phyloP scores from a whole-genome alignment of 2,888 invertebrate genomes.

The Bhutanitis thaidina region DNA sequence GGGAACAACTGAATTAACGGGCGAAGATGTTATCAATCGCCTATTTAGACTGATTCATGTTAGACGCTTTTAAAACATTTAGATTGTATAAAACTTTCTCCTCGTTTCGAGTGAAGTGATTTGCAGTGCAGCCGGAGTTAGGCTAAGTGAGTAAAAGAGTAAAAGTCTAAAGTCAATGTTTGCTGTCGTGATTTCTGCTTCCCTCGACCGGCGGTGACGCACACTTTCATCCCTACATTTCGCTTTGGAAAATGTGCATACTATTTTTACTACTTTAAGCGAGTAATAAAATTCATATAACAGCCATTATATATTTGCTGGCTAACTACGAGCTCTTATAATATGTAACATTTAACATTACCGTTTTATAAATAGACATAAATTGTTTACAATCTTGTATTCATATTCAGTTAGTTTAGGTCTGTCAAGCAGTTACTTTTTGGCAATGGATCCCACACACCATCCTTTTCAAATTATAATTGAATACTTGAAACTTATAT shows the following conservation, averaged over 20 bases:
- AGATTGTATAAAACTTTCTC: conserved; percentile 59
- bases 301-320: conserved; percentile 9
- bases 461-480: too few species aligned
- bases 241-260: conserved; percentile 27
- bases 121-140: conserved; percentile 63
- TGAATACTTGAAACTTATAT: too few species aligned
- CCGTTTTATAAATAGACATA: too few species aligned
- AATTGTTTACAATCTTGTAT: too few species aligned
- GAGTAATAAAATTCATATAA: conserved; percentile 19
- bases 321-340: too few species aligned
- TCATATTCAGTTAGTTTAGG: too few species aligned
- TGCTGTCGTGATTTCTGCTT: conserved; percentile 72
- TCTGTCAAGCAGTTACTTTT: too few species aligned
- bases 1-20: conserved; percentile 40
- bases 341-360: too few species aligned
- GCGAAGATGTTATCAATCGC: conserved; percentile 44
- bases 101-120: conserved; percentile 62
- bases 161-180: conserved; percentile 78
- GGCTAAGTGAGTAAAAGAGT: conserved; percentile 74
- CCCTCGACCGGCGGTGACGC: conserved; percentile 57
- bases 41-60: conserved; percentile 44
- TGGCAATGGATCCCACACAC: too few species aligned
- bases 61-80: conserved; percentile 53
- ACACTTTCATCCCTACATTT: conserved; percentile 33
- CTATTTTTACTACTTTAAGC: conserved; percentile 23